Evolutionary conservation across 2,797 vertebrate genomes (phyloP), one percentile per base, ranked within the genome.

Genomic region (Crossoptilon crossoptilon): DNA sequence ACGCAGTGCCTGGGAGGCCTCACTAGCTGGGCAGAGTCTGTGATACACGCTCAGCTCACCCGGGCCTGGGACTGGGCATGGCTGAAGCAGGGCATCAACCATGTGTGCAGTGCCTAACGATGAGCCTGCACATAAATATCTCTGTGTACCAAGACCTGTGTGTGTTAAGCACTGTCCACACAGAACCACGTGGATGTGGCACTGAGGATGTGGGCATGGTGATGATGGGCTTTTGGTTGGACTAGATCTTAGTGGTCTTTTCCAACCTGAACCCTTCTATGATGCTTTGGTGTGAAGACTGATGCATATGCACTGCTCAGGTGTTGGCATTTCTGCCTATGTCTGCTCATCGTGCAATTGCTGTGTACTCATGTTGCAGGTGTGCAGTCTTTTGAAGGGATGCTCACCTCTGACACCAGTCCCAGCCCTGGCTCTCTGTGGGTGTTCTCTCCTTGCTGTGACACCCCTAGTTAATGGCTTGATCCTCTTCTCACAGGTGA

Each of bases 401-500:
- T 56, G 56, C 48, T 90, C 27, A 27, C 33, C 73, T 88, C 33
- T 0, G 2, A 37, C 37, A 62, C 27, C 33, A 72, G 0, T 76
- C 48, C 39, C 43, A 62, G 2, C 23, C 41, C 66, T 18, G 48
- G 79, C 27, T n/a, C 8, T 7, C 27, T 3, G 1, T 1, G 0
- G 9, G 12, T 35, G 22, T 23, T 78, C 27, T 69, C 0, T 23
- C 75, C 27, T 69, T 0, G 0, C 69, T 88, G n/a, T 91, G 37
- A 56, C 43, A 55, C 33, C 62, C 78, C 44, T 83, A 48, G 78
- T 46, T 96, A 56, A 95, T 0, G 3, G 23, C 58, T 62, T 70
- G 43, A 29, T 78, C 27, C 19, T 93, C 39, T 94, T 44, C 60
- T 75, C 74, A 60, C 90, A 98, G 98, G 97, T 66, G 98, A 98